These are phyloP conservation scores for Varanus komodoensis DNA, from an alignment of 2,113 vertebrate genomes.

Conservation along the genomic window DNA sequence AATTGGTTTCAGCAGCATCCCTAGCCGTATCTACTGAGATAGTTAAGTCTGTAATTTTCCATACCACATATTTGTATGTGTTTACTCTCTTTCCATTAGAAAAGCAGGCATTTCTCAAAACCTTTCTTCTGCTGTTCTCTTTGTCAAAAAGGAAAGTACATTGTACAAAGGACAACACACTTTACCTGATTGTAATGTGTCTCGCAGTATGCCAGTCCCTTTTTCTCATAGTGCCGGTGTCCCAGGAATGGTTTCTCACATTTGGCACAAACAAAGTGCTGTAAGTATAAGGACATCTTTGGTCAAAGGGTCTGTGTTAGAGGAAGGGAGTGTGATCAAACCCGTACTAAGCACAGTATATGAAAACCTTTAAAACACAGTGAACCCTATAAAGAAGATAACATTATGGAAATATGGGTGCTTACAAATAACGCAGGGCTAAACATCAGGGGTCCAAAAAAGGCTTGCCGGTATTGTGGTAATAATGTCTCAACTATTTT, in stretches of 20 bases:
- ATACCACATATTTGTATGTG: background rate
- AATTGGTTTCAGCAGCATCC: background rate
- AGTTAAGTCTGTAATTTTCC: background rate
- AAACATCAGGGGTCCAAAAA: background rate
- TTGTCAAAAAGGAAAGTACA: background rate
- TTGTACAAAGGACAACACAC: background rate
- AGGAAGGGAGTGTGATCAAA: background rate
- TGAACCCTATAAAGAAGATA: background rate
- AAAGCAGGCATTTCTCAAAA: background rate
- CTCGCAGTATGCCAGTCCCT: slow-evolving; percentile 84
- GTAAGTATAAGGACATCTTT: slow-evolving; percentile 3
- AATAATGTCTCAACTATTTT: background rate
- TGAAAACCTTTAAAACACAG: background rate
- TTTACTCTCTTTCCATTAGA: background rate
- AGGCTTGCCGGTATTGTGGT: background rate
- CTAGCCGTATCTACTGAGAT: background rate
- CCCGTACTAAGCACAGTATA: background rate
- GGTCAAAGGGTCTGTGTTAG: rapidly evolving
- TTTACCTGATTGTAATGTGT: slow-evolving; percentile 84
- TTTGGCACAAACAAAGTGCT: slow-evolving; percentile 86
- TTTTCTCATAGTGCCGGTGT: slow-evolving; percentile 82
- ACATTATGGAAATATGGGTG: background rate
- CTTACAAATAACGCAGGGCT: background rate
- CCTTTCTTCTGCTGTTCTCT: too few species aligned
- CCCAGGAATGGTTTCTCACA: slow-evolving; percentile 85